phyloP scores from a whole-genome alignment of 92 coral and sea anemone species.

The Porites evermanni region DNA sequence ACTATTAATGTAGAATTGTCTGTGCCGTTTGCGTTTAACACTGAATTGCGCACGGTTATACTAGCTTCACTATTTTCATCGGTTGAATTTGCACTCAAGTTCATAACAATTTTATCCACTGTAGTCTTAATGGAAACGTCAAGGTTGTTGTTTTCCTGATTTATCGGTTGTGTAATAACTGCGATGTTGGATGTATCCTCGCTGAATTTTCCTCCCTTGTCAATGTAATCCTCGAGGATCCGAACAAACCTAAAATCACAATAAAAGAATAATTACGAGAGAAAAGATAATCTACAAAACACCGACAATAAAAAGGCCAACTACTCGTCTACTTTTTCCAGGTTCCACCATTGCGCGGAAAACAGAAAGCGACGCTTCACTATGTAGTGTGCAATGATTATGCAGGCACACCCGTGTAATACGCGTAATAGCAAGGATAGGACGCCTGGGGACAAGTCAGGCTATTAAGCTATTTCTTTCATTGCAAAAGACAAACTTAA shows the following conservation, averaged over 20 bases:
- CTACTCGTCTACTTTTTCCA: too few species aligned
- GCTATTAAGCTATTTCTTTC: too few species aligned
- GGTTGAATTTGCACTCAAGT: constrained; percentile 65
- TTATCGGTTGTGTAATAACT: constrained; percentile 65
- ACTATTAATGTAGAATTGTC: constrained; percentile 80
- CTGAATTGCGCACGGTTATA: constrained; percentile 68
- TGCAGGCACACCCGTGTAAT: too few species aligned
- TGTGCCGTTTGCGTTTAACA: constrained; percentile 59
- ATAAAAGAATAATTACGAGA: neutral
- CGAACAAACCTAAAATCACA: constrained; percentile 74
- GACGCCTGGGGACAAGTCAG: too few species aligned
- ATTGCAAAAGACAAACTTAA: too few species aligned
- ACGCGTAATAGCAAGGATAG: too few species aligned
- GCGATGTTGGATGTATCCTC: constrained; percentile 83
- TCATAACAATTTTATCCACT: constrained; percentile 55
- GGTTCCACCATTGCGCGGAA: too few species aligned
- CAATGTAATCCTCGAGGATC: constrained; percentile 86
- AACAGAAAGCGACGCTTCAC: too few species aligned
- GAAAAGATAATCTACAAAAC: too few species aligned
- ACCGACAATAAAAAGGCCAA: too few species aligned
- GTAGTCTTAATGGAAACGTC: constrained; percentile 58
- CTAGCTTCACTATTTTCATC: constrained; percentile 54
- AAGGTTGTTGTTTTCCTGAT: constrained; percentile 28
- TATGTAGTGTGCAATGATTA: too few species aligned
- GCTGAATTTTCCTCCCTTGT: constrained; percentile 90